Evolutionary conservation across 1,140 invertebrate genomes (phyloP).

Genomic region (Matsumurasca onukii): DNA sequence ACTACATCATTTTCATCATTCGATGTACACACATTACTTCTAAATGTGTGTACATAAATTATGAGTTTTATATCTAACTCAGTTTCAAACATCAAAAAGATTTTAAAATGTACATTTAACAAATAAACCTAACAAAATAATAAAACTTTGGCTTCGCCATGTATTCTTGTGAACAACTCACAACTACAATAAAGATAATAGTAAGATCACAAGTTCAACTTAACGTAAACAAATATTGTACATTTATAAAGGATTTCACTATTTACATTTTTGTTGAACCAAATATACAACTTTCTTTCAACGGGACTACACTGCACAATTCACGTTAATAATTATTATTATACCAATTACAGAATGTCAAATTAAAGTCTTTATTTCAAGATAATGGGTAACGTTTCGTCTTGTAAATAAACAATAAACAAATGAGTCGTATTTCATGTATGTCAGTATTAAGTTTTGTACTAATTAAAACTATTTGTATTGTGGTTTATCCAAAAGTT

Average conservation of each 20-base stretch:
- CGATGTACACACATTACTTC: neutral
- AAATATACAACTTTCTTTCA: no score
- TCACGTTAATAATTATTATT: no score
- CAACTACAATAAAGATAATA: constrained; percentile 17
- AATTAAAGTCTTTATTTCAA: no score
- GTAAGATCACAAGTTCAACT: constrained; percentile 14
- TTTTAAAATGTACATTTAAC: constrained; percentile 7
- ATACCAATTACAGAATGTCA: no score
- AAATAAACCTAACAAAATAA: constrained; percentile 29
- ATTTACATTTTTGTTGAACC: no score
- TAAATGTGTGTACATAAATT: constrained; percentile 26
- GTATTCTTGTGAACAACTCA: constrained; percentile 12
- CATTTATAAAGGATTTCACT: neutral
- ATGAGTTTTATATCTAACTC: constrained; percentile 17
- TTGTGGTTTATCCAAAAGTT: no score
- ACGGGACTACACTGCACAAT: no score
- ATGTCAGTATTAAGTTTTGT: no score
- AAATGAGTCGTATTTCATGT: no score
- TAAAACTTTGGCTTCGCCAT: constrained; percentile 34
- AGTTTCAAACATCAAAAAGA: constrained; percentile 23
- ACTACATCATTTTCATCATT: constrained; percentile 9
- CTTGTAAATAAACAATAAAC: no score
- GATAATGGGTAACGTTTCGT: no score
- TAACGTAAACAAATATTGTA: constrained; percentile 17
- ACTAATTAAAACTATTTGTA: no score